Evolutionary conservation across 2,797 vertebrate species (phyloP).

Genomic region (Bovichtus variegatus): DNA sequence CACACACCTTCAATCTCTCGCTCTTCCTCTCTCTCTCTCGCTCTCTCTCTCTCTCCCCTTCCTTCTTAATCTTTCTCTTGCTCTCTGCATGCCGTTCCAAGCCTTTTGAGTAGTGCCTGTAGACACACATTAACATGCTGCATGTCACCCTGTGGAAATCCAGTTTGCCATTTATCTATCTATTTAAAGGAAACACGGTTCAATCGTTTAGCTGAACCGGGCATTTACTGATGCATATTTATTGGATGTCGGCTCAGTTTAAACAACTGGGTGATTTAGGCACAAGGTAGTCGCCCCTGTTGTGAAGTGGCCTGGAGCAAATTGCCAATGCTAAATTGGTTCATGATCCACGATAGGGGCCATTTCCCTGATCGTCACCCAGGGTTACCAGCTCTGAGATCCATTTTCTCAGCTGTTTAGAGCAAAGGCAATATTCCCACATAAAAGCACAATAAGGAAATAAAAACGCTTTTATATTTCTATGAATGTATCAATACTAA

Average conservation of each 20-base stretch:
- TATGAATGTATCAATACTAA: conserved; percentile 85
- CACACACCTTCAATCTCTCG: conserved; percentile 17
- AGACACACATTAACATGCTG: conserved; percentile 79
- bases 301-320: conserved; percentile 57
- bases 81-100: conserved; percentile 77
- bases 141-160: conserved; percentile 78
- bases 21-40: conserved; percentile 17
- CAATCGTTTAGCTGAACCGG: conserved; percentile 62
- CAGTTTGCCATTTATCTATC: conserved; percentile 82
- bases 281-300: conserved; percentile 41
- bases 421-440: conserved; percentile 75
- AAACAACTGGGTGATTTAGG: conserved; percentile 51
- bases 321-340: conserved; percentile 55
- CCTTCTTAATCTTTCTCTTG: conserved; percentile 30
- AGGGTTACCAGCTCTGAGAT: conserved; percentile 55
- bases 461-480: conserved; percentile 82
- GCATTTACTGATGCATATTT: conserved; percentile 76
- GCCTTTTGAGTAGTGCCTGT: conserved; percentile 80
- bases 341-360: conserved; percentile 38
- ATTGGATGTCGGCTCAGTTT: conserved; percentile 58
- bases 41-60: conserved; percentile 25
- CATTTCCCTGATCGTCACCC: conserved; percentile 51
- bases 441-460: conserved; percentile 80
- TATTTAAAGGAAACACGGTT: conserved; percentile 75
- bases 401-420: conserved; percentile 57